A percentile compares a stretch with the other conserved stretches of the same genome.
Conservation (phyloP, 2,888 invertebrate genomes). For the Polydrusus tereticollis region DNA sequence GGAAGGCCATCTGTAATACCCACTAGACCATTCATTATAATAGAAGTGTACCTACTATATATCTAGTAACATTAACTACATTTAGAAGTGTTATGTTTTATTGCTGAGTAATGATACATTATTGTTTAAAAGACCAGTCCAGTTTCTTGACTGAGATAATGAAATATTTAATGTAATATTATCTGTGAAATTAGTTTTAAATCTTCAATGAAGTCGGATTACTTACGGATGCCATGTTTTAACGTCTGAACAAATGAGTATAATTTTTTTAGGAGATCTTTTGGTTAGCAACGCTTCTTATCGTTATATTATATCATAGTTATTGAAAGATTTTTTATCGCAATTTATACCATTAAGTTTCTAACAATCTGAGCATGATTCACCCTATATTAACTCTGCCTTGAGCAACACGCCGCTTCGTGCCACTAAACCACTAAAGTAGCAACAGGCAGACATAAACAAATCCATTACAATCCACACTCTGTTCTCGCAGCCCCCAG, state of each 20-base stretch:
- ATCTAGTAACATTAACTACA: not conserved
- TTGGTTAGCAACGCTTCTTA: conserved; percentile 1
- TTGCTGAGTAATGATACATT: conserved; percentile 40
- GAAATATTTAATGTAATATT: conserved; percentile 42
- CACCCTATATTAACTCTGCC: not conserved
- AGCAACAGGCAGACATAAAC: conserved; percentile 31
- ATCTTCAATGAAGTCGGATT: conserved; percentile 40
- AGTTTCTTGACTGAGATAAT: conserved; percentile 34
- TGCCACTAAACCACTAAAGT: conserved; percentile 1
- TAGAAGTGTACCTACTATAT: too few relatives aligned
- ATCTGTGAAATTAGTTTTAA: conserved; percentile 47
- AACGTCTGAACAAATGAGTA: conserved; percentile 39
- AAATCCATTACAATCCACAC: conserved; percentile 27
- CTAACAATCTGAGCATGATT: not conserved
- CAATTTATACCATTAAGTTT: not conserved
- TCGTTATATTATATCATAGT: conserved; percentile 36
- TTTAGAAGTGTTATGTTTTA: conserved; percentile 12
- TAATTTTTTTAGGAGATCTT: conserved; percentile 15
- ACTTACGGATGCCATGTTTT: conserved; percentile 43
- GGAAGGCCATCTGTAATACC: too few relatives aligned
- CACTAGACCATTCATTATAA: too few relatives aligned
- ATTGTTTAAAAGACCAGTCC: conserved; percentile 29
- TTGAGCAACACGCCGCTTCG: conserved; percentile 12
- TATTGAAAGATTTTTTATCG: not conserved
- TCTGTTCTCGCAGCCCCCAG: not conserved